Evolutionary conservation across 2,113 vertebrate species (phyloP).

Genomic region (Piaya cayana): DNA sequence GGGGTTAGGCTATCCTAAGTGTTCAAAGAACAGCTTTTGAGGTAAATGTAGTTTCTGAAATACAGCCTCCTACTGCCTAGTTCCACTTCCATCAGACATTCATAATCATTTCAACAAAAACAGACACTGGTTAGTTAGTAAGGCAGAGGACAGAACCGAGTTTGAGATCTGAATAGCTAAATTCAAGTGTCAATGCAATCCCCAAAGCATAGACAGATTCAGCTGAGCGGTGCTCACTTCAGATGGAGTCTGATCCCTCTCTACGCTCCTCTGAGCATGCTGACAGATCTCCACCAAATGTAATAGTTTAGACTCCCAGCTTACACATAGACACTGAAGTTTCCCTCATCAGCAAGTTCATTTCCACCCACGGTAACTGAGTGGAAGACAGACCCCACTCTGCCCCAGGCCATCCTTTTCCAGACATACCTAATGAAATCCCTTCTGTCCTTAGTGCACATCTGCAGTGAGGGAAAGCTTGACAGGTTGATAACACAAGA

Average conservation of each 20-base stretch:
- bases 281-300: not conserved
- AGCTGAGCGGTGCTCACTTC: not conserved
- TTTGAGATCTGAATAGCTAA: not conserved
- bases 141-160: not conserved
- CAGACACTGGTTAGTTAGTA: not conserved
- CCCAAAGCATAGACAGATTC: not conserved
- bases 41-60: not conserved
- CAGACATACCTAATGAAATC: not conserved
- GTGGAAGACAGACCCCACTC: not conserved
- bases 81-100: not conserved
- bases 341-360: not conserved
- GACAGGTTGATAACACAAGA: not conserved
- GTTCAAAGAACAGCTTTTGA: not conserved
- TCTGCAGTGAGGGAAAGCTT: not conserved
- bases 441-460: not conserved
- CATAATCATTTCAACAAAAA: not conserved
- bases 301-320: not conserved
- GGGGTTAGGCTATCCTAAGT: not conserved
- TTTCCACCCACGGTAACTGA: not conserved
- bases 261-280: rapidly evolving
- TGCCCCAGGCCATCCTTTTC: not conserved
- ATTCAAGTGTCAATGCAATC: not conserved
- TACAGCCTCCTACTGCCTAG: rapidly evolving
- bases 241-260: not conserved
- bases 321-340: not conserved